Evolutionary conservation across 2,888 invertebrate species (phyloP).

Genomic region (Hydrotaea diabolus): DNA sequence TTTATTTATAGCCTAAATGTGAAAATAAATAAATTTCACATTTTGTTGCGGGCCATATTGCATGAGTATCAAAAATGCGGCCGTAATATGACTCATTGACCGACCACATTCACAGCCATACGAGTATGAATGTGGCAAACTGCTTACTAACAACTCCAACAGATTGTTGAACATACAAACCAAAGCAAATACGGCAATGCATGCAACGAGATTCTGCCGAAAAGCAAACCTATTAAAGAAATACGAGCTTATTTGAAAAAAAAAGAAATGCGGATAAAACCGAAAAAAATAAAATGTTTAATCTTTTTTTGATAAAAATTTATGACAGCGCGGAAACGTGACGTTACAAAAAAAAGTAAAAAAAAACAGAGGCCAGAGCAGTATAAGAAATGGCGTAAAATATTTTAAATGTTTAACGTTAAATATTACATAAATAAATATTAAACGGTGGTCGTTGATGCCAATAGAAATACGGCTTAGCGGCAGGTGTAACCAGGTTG

Average conservation of each 20-base stretch:
- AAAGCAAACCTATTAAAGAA: not conserved
- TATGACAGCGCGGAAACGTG: slow-evolving; percentile 12
- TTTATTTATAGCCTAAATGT: slow-evolving; percentile 13
- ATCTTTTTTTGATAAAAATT: slow-evolving; percentile 19
- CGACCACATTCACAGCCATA: slow-evolving; percentile 3
- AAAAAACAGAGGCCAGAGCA: not conserved
- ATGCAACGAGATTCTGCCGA: not conserved
- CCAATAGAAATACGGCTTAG: no score
- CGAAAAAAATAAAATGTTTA: not conserved
- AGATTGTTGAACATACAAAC: not conserved
- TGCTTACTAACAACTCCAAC: not conserved
- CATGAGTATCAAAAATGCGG: slow-evolving; percentile 1
- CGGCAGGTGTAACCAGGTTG: no score
- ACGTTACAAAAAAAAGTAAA: not conserved
- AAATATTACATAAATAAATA: no score
- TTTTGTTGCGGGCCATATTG: slow-evolving; percentile 22
- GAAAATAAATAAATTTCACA: not conserved
- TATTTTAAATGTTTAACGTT: not conserved
- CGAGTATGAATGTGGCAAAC: not conserved
- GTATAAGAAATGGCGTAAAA: not conserved
- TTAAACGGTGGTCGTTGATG: no score
- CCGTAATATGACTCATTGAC: slow-evolving; percentile 22
- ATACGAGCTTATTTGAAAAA: not conserved
- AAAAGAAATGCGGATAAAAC: not conserved
- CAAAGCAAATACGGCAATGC: not conserved